Percentiles rank a stretch among this genome's conserved stretches.
Evolutionary conservation across 2,888 invertebrate species (phyloP).

Genomic region (Scaptodrosophila latifasciaeformis): DNA sequence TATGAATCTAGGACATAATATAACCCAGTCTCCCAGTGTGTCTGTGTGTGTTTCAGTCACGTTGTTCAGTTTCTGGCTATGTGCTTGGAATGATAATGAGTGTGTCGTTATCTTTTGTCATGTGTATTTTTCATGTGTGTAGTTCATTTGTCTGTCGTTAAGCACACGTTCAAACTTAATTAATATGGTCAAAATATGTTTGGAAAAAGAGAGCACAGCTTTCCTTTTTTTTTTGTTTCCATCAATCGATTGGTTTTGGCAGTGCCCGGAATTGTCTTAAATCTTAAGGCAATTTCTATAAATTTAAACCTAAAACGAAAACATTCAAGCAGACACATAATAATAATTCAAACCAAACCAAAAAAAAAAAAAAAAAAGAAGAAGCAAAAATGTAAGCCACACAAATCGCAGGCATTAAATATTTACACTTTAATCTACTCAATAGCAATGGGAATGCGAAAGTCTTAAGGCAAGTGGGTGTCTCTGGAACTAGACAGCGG

Average conservation of each 20-base stretch:
- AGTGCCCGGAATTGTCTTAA: not conserved
- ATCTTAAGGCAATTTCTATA: not conserved
- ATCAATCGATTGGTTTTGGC: too few relatives aligned
- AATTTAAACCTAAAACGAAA: not conserved
- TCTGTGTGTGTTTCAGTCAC: constrained; percentile 2
- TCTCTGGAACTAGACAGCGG: not conserved
- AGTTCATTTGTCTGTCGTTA: constrained; percentile 63
- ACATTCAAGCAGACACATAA: constrained; percentile 16
- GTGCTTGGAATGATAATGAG: constrained; percentile 55
- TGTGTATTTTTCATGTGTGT: constrained; percentile 51
- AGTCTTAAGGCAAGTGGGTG: constrained; percentile 18
- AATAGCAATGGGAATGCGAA: constrained; percentile 49
- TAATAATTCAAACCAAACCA: constrained; percentile 49
- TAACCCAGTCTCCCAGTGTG: not conserved
- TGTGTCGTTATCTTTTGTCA: constrained; percentile 47
- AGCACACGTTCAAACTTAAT: constrained; percentile 59
- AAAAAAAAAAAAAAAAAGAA: not conserved
- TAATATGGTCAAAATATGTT: constrained; percentile 18
- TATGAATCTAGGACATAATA: constrained; percentile 14
- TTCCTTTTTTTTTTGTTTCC: too few relatives aligned
- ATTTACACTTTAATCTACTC: constrained; percentile 67
- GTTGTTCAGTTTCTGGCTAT: constrained; percentile 9
- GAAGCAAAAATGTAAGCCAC: constrained; percentile 38
- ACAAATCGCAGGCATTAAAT: constrained; percentile 62
- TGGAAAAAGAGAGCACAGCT: too few relatives aligned